Conservation (phyloP, 2,888 invertebrate genomes). For the Cryptocheilus praepositus region DNA sequence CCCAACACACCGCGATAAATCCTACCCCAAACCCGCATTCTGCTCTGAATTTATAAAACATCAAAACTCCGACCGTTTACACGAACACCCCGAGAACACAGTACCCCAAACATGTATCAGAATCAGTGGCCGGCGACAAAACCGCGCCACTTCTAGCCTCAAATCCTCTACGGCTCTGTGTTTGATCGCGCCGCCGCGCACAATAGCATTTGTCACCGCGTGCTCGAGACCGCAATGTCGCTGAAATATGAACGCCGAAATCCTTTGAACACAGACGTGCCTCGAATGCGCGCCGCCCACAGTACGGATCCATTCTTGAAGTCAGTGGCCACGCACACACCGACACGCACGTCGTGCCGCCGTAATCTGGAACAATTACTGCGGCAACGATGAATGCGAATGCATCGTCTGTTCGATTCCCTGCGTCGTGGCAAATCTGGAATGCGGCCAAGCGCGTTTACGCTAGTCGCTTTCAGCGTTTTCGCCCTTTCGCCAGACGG, state of each 20-base stretch:
- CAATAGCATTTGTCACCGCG: not conserved
- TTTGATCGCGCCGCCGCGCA: not conserved
- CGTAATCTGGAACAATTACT: conserved; percentile 54
- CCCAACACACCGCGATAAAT: too few species aligned
- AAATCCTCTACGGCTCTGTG: too few species aligned
- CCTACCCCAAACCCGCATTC: too few species aligned
- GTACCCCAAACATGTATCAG: too few species aligned
- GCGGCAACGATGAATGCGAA: conserved; percentile 45
- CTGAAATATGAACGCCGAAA: not conserved
- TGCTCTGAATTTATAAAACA: too few species aligned
- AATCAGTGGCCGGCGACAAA: too few species aligned
- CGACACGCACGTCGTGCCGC: not conserved
- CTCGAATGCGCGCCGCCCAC: not conserved
- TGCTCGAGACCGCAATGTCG: not conserved
- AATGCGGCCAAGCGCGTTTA: conserved; percentile 28
- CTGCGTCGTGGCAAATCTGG: conserved; percentile 18
- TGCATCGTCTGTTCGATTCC: conserved; percentile 19
- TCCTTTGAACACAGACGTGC: not conserved
- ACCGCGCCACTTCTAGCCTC: too few species aligned
- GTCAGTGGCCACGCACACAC: too few species aligned
- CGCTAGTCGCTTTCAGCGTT: not conserved
- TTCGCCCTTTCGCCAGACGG: not conserved
- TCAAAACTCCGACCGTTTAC: too few species aligned
- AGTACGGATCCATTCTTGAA: too few species aligned
- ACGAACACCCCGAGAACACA: too few species aligned